A percentile compares a stretch with the other conserved stretches of the same genome.
Evolutionary conservation across 2,113 vertebrate genomes (phyloP).

Genomic region (Pristiophorus japonicus): DNA sequence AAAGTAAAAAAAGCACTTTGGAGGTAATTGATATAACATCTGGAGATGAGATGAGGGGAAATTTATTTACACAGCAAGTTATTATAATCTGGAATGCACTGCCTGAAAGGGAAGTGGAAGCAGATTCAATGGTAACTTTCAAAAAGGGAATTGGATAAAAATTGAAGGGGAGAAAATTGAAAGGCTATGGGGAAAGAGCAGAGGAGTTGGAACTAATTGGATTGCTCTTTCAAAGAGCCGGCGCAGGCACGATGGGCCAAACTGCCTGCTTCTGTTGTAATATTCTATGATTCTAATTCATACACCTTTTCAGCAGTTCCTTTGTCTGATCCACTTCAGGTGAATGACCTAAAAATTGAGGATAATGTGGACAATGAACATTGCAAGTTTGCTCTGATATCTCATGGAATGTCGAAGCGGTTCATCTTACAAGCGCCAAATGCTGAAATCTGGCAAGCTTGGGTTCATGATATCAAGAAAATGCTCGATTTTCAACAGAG

Average conservation of each 20-base stretch:
- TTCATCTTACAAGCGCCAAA: conserved; percentile 90
- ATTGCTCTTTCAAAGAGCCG: neutral
- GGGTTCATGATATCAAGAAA: conserved; percentile 82
- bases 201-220: neutral
- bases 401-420: conserved; percentile 76
- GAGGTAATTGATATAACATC: neutral
- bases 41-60: neutral
- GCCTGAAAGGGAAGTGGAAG: neutral
- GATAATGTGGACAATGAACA: conserved; percentile 81
- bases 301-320: neutral
- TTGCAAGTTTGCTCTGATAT: conserved; percentile 84
- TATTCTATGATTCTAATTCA: neutral
- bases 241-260: neutral
- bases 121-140: neutral
- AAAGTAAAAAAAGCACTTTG: neutral
- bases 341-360: conserved; percentile 80
- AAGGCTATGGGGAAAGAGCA: neutral
- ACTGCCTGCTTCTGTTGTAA: neutral
- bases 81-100: neutral
- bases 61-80: neutral
- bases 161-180: neutral
- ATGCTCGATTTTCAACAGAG: conserved; percentile 85
- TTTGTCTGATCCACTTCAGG: conserved; percentile 54
- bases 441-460: conserved; percentile 83
- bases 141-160: neutral